These are phyloP conservation scores for Agrilus mali DNA, from an alignment of 2,888 invertebrate genomes.

Conservation along the genomic window DNA sequence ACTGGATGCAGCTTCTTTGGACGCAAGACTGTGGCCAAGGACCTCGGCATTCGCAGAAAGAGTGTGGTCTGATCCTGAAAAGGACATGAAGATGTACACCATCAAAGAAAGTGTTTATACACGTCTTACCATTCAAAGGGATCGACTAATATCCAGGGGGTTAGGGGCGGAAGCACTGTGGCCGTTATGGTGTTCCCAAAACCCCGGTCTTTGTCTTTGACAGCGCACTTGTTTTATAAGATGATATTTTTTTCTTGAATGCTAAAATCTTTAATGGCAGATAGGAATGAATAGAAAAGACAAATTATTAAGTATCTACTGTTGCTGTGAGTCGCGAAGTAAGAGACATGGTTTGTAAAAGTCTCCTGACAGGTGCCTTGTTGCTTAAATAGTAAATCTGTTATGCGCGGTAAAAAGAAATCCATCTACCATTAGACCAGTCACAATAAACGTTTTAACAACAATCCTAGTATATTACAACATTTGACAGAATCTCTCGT, in stretches of 20 bases:
- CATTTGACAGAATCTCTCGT: no score
- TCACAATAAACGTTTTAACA: no score
- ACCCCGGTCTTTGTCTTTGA: constrained; percentile 59
- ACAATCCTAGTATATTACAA: no score
- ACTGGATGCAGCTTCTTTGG: constrained; percentile 57
- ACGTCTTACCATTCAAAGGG: constrained; percentile 52
- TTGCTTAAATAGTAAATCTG: no score
- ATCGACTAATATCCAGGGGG: constrained; percentile 49
- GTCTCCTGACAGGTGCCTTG: no score
- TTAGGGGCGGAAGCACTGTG: constrained; percentile 58
- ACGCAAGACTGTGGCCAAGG: constrained; percentile 73
- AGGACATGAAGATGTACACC: constrained; percentile 23
- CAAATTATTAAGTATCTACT: no score
- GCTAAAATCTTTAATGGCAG: no score
- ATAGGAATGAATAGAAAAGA: no score
- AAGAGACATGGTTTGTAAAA: no score
- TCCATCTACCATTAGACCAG: no score
- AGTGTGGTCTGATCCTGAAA: constrained; percentile 53
- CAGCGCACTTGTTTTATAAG: constrained; percentile 9
- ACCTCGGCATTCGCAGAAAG: constrained; percentile 72
- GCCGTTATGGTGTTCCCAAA: constrained; percentile 67
- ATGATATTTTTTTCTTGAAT: background rate
- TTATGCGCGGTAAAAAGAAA: no score
- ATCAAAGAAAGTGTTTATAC: constrained; percentile 54
- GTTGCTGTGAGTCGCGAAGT: no score